phyloP scores from a whole-genome alignment of 2,113 vertebrate genomes.

The Pavo muticus region DNA sequence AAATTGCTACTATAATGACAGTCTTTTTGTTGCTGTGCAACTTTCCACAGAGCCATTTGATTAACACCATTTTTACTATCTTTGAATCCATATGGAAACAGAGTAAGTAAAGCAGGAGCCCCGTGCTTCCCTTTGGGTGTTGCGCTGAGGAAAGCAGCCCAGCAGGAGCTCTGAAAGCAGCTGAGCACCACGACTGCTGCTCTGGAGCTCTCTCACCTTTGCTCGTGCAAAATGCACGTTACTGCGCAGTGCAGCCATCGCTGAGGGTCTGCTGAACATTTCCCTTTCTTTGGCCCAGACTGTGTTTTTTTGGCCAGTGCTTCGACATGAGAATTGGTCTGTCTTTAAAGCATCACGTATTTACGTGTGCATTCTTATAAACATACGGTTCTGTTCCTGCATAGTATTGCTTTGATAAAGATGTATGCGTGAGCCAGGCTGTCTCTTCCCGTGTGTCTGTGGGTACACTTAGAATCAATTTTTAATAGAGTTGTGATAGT shows the following conservation, averaged over 20 bases:
- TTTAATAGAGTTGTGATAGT: neutral
- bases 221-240: neutral
- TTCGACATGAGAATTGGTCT: neutral
- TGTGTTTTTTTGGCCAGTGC: neutral
- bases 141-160: neutral
- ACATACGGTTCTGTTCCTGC: neutral
- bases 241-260: neutral
- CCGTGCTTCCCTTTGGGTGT: neutral
- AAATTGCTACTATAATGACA: neutral
- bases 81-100: neutral
- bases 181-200: accelerated
- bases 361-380: neutral
- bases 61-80: neutral
- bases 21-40: neutral
- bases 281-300: neutral
- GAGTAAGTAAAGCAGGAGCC: neutral
- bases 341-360: neutral
- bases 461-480: neutral
- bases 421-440: neutral
- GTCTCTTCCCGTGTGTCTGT: neutral
- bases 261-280: neutral
- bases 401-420: neutral
- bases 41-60: neutral
- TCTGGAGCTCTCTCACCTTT: neutral
- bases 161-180: neutral